Percentiles rank a stretch among this genome's conserved stretches.
These are phyloP conservation scores for Sinocyclocheilus maitianheensis DNA, from an alignment of 2,113 vertebrate genomes.

Conservation along the genomic window DNA sequence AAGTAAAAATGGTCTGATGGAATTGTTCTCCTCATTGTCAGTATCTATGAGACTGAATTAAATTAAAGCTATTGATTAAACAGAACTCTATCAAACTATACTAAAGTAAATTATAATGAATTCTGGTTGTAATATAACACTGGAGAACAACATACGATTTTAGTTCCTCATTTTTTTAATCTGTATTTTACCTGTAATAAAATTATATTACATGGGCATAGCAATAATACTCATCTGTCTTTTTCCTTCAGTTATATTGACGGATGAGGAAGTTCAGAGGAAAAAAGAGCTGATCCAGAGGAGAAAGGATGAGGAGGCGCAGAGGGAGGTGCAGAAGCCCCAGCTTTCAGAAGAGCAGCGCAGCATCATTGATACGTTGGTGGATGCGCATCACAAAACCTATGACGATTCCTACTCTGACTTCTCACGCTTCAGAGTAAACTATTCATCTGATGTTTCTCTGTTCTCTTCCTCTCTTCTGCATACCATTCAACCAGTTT, in stretches of 20 bases:
- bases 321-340: constrained; percentile 86
- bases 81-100: too few relatives aligned
- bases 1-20: neutral
- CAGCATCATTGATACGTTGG: constrained; percentile 80
- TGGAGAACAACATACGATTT: neutral
- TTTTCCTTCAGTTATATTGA: constrained; percentile 86
- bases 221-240: constrained; percentile 31
- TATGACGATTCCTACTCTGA: constrained; percentile 91
- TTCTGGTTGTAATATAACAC: neutral
- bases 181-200: neutral
- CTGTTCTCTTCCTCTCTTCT: neutral
- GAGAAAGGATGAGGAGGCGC: constrained; percentile 93
- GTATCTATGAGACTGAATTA: neutral
- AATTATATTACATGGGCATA: neutral
- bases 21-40: neutral
- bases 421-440: constrained; percentile 89
- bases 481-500: neutral
- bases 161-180: neutral
- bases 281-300: constrained; percentile 94
- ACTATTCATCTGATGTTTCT: neutral
- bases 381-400: constrained; percentile 94
- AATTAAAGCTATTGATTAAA: neutral
- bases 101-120: neutral
- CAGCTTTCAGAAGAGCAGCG: constrained; percentile 88
- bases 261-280: constrained; percentile 95